These are phyloP conservation scores for Saccopteryx bilineata DNA, from an alignment of 2,113 vertebrate species.

Conservation along the genomic window DNA sequence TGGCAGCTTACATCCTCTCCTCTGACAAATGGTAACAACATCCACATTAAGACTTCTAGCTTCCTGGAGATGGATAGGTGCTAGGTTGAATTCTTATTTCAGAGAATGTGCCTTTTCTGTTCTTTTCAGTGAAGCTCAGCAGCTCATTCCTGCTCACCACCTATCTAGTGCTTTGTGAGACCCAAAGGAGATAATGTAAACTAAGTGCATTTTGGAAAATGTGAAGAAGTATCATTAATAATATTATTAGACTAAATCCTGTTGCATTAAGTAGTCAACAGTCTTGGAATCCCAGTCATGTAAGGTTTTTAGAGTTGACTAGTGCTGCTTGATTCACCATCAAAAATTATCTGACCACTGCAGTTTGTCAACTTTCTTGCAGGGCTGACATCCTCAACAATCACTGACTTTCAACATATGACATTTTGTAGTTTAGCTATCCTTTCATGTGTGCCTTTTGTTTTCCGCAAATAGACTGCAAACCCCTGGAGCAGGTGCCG, in stretches of 20 bases:
- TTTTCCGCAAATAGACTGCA: background rate
- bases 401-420: slow-evolving; percentile 23
- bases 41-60: background rate
- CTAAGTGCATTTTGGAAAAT: background rate
- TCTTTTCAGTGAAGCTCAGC: background rate
- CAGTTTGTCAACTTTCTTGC: background rate
- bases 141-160: background rate
- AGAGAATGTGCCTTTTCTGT: slow-evolving; percentile 5
- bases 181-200: background rate
- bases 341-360: background rate
- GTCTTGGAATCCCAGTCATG: background rate
- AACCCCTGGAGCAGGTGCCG: background rate
- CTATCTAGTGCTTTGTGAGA: background rate
- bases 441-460: background rate
- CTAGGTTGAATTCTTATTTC: background rate
- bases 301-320: background rate
- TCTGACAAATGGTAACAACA: background rate
- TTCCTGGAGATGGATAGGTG: slow-evolving; percentile 7
- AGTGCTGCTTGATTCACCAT: background rate
- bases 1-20: background rate
- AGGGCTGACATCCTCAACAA: background rate
- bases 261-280: background rate
- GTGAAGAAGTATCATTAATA: background rate
- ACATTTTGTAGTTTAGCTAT: slow-evolving; percentile 2
- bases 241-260: background rate